Conservation (phyloP, 1,140 invertebrate species). For the Oncopodura yosiiana region DNA sequence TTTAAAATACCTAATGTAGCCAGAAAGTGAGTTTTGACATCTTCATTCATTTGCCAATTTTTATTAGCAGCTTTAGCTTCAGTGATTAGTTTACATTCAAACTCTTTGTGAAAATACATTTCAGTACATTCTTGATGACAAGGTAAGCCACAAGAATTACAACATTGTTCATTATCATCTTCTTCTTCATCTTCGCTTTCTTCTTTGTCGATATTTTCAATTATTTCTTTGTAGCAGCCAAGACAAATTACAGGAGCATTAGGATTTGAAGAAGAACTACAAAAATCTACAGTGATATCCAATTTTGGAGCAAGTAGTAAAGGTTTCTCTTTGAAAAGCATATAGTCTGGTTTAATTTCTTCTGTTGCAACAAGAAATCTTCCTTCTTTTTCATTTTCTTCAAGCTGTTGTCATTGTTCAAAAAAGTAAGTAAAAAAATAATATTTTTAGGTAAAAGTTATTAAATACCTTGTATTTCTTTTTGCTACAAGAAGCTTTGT, state of each 20-base stretch:
- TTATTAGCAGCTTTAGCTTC: conserved; percentile 1
- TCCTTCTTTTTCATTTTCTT: conserved; percentile 25
- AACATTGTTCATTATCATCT: conserved; percentile 7
- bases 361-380: conserved; percentile 34
- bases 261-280: too few species aligned
- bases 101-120: conserved; percentile 28
- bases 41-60: too few species aligned
- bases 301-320: conserved; percentile 35
- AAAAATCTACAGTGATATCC: too few species aligned
- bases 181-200: conserved; percentile 9
- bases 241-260: conserved; percentile 32
- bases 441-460: background rate
- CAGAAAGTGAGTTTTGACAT: background rate
- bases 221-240: conserved; percentile 32
- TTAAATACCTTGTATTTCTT: conserved; percentile 21
- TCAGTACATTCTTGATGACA: conserved; percentile 19
- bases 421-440: conserved; percentile 2
- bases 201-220: background rate
- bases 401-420: conserved; percentile 19
- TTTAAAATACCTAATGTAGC: conserved; percentile 26
- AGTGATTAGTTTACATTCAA: conserved; percentile 26
- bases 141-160: conserved; percentile 21
- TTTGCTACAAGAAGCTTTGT: conserved; percentile 46
- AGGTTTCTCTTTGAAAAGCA: conserved; percentile 36
- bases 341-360: conserved; percentile 35